These are phyloP conservation scores for Spinus olivaceus DNA, from an alignment of 2,797 vertebrate species.

Conservation along the genomic window DNA sequence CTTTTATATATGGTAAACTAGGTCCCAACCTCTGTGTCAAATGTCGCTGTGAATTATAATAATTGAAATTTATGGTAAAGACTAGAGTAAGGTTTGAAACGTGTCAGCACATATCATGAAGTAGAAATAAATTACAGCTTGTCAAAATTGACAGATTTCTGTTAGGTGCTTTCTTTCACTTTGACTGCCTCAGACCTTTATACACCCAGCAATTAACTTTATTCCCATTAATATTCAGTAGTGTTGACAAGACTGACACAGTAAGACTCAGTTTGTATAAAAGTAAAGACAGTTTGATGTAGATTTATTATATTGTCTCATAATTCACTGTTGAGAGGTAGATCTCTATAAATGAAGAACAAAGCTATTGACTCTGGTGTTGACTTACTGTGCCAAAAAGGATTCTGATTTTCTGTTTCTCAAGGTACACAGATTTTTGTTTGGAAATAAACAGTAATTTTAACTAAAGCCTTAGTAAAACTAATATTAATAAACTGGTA, in stretches of 20 bases:
- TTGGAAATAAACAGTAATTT: constrained; percentile 80
- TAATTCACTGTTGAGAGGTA: constrained; percentile 68
- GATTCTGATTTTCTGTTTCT: constrained; percentile 66
- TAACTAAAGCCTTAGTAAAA: constrained; percentile 62
- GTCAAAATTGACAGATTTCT: constrained; percentile 85
- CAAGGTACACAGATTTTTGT: constrained; percentile 70
- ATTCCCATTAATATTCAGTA: constrained; percentile 83
- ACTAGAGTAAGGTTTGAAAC: constrained; percentile 78
- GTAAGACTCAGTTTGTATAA: constrained; percentile 79
- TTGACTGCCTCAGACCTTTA: constrained; percentile 76
- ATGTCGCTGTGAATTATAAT: constrained; percentile 77
- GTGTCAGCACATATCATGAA: constrained; percentile 78
- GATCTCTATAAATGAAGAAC: constrained; percentile 74
- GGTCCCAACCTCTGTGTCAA: constrained; percentile 75
- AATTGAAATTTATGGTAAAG: constrained; percentile 83
- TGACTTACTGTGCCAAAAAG: constrained; percentile 76
- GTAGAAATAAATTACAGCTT: constrained; percentile 84
- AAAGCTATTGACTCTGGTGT: constrained; percentile 72
- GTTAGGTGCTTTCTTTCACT: constrained; percentile 81
- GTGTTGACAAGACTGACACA: constrained; percentile 82
- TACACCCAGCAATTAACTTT: constrained; percentile 86
- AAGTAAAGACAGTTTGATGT: constrained; percentile 77
- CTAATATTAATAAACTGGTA: constrained; percentile 50
- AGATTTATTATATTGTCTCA: constrained; percentile 77
- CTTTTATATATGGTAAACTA: constrained; percentile 71